Percentiles rank a stretch among this genome's conserved stretches.
Evolutionary conservation across 1,140 invertebrate genomes (phyloP).

Genomic region (Aphelenchoides besseyi): DNA sequence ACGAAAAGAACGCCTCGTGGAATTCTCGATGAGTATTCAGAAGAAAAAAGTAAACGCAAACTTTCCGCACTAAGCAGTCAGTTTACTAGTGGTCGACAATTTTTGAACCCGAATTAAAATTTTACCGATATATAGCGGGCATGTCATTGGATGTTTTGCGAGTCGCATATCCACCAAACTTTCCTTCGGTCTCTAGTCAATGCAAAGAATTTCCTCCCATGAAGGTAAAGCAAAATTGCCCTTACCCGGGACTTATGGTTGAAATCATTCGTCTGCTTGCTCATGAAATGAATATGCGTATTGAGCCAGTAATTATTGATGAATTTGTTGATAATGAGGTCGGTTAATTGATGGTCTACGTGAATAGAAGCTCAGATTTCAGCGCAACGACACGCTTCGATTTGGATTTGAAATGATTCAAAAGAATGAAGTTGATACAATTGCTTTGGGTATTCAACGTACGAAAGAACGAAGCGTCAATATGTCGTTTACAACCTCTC

Average conservation of each 20-base stretch:
- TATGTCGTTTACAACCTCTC: neutral
- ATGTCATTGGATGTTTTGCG: no score
- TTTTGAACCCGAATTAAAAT: no score
- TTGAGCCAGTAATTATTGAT: conserved; percentile 2
- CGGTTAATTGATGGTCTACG: neutral
- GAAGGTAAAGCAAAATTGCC: neutral
- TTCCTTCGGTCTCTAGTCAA: neutral
- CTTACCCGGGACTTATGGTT: conserved; percentile 1
- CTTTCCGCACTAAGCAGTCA: no score
- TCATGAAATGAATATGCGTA: neutral
- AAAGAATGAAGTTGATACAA: neutral
- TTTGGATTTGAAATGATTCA: conserved; percentile 2
- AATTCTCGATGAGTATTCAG: neutral
- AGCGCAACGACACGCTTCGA: neutral
- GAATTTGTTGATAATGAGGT: neutral
- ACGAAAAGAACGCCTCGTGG: neutral
- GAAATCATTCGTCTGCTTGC: conserved; percentile 13
- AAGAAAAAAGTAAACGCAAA: no score
- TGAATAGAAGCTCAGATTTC: neutral
- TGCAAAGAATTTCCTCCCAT: conserved; percentile 4
- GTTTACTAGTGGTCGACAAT: no score
- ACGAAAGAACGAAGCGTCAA: neutral
- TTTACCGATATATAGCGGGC: no score
- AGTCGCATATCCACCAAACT: neutral
- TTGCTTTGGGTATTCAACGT: conserved; percentile 5